Evolutionary conservation across 2,888 invertebrate genomes (phyloP).

Genomic region (Hirtodrosophila cameraria): DNA sequence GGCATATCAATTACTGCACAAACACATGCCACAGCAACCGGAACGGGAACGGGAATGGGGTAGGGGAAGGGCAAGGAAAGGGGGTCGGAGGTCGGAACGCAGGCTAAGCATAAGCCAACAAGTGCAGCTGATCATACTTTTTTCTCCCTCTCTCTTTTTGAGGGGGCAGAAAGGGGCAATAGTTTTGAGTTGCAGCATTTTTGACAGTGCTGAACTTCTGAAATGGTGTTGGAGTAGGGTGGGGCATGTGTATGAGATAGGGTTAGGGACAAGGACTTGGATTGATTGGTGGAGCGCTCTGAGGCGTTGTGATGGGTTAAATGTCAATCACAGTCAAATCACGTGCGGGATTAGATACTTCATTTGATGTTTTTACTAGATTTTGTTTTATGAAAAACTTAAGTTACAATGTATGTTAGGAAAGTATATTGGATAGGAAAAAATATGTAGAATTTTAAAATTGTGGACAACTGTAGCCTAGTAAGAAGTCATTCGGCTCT

Average conservation of each 20-base stretch:
- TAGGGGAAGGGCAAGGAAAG: slow-evolving; percentile 7
- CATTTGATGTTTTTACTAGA: not conserved
- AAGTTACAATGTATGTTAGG: no score
- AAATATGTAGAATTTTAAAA: no score
- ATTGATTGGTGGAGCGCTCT: slow-evolving; percentile 9
- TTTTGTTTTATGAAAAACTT: no score
- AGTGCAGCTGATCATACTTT: slow-evolving; percentile 81
- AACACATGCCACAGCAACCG: slow-evolving; percentile 72
- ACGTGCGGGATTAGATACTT: slow-evolving; percentile 8
- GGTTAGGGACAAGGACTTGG: no score
- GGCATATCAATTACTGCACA: slow-evolving; percentile 83
- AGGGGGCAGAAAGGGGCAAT: slow-evolving; percentile 1
- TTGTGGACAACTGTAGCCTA: no score
- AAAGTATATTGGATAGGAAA: no score
- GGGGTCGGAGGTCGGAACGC: slow-evolving; percentile 6
- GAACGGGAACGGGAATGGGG: slow-evolving; percentile 10
- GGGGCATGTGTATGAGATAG: no score
- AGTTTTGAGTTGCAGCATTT: slow-evolving; percentile 38
- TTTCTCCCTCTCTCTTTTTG: slow-evolving; percentile 1
- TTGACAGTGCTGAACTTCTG: slow-evolving; percentile 69
- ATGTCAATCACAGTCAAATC: slow-evolving; percentile 68
- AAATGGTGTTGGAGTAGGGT: not conserved
- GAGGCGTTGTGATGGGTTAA: slow-evolving; percentile 54
- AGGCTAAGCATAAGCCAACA: slow-evolving; percentile 35
- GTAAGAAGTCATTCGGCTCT: no score